Evolutionary conservation across 2,888 invertebrate species (phyloP).

Genomic region (Pomacea canaliculata): DNA sequence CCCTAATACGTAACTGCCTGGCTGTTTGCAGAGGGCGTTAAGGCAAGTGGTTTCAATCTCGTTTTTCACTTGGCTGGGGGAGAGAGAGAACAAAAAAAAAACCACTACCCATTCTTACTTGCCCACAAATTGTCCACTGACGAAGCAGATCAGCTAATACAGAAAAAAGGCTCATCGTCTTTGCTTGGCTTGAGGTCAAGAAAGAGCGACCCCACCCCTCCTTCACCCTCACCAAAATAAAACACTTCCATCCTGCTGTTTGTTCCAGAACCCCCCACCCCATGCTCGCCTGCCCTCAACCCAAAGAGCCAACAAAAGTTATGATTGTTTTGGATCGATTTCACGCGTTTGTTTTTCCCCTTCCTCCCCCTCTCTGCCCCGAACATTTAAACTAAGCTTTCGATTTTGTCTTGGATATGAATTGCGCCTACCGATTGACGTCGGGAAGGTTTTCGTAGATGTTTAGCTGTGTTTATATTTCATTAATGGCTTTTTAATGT

Average conservation of each 20-base stretch:
- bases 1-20: no score
- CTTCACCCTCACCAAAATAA: not conserved
- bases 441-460: constrained; percentile 23
- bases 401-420: constrained; percentile 24
- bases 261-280: not conserved
- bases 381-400: constrained; percentile 23
- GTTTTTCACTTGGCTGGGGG: no score
- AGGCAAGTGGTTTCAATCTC: no score
- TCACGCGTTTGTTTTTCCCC: constrained; percentile 12
- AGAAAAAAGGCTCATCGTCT: constrained; percentile 12
- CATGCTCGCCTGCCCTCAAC: not conserved
- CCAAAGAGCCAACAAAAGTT: constrained; percentile 26
- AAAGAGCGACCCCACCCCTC: not conserved
- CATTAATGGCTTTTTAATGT: constrained; percentile 18
- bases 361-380: not conserved
- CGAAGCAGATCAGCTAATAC: no score
- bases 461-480: constrained; percentile 24
- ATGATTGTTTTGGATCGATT: constrained; percentile 24
- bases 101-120: no score
- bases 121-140: no score
- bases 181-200: constrained; percentile 26
- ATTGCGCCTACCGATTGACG: constrained; percentile 9
- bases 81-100: no score
- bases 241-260: not conserved
- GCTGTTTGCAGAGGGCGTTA: no score